Percentiles rank a stretch among this genome's conserved stretches.
These are phyloP conservation scores for Celastrina argiolus DNA, from an alignment of 2,888 invertebrate species.

Conservation along the genomic window DNA sequence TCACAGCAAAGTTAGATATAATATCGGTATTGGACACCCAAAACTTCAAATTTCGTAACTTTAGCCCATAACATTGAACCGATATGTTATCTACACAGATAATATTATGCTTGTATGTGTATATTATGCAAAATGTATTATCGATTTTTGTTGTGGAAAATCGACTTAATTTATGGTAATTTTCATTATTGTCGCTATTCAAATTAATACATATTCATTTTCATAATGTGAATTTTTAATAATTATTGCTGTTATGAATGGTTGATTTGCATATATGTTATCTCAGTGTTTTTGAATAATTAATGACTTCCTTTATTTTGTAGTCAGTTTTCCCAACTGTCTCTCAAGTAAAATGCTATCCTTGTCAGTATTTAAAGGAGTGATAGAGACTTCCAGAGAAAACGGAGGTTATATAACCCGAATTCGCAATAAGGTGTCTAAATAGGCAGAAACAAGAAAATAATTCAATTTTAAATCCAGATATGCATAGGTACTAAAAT, in stretches of 20 bases:
- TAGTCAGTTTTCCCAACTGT: too few relatives aligned
- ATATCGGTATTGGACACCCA: background rate
- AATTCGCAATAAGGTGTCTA: too few relatives aligned
- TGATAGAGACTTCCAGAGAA: too few relatives aligned
- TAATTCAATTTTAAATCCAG: too few relatives aligned
- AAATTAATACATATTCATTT: background rate
- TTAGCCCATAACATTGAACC: background rate
- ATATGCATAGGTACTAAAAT: too few relatives aligned
- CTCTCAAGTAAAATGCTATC: too few relatives aligned
- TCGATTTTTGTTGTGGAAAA: background rate
- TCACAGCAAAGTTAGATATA: background rate
- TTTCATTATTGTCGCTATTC: background rate
- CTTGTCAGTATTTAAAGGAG: too few relatives aligned
- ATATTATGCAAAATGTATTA: background rate
- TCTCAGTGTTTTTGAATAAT: background rate
- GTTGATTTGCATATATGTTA: background rate
- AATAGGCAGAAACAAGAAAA: too few relatives aligned
- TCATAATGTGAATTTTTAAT: background rate
- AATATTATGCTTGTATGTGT: background rate
- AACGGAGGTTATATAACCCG: too few relatives aligned
- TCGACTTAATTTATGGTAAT: background rate
- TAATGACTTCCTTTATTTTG: background rate
- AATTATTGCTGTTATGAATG: background rate
- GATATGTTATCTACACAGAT: background rate
- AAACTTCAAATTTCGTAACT: background rate